phyloP scores from a whole-genome alignment of 2,113 vertebrate species.

The Menidia beryllina region DNA sequence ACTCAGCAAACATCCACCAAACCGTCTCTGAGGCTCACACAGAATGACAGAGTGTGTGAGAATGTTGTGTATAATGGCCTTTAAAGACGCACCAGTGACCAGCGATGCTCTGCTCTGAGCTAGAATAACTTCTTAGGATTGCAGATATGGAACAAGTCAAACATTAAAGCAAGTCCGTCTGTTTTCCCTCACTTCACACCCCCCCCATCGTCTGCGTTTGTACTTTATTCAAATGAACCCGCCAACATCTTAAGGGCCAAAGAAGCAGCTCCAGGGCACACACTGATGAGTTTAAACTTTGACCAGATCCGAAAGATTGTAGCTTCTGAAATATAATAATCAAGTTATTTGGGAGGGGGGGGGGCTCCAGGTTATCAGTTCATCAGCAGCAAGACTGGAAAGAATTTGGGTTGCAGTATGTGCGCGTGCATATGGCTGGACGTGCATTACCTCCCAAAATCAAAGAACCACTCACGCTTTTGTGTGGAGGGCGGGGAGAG shows the following conservation, averaged over 20 bases:
- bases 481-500: not conserved
- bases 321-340: not conserved
- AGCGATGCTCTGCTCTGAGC: not conserved
- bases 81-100: not conserved
- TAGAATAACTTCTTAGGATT: not conserved
- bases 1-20: too few species aligned
- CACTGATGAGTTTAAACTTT: not conserved
- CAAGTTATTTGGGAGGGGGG: not conserved
- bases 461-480: constrained; percentile 25
- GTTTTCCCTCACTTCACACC: too few species aligned
- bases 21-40: not conserved
- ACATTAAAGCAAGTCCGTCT: not conserved
- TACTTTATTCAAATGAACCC: not conserved
- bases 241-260: not conserved
- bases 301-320: not conserved
- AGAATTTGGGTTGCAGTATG: constrained; percentile 1
- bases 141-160: not conserved
- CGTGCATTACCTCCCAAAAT: constrained; percentile 18
- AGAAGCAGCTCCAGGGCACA: not conserved
- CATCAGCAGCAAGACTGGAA: constrained; percentile 19
- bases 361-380: constrained; percentile 5
- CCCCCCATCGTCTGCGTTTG: too few species aligned
- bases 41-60: not conserved
- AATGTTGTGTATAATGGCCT: not conserved
- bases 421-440: not conserved